Conservation (phyloP, 1,140 invertebrate species). For the Aphis craccivora region DNA sequence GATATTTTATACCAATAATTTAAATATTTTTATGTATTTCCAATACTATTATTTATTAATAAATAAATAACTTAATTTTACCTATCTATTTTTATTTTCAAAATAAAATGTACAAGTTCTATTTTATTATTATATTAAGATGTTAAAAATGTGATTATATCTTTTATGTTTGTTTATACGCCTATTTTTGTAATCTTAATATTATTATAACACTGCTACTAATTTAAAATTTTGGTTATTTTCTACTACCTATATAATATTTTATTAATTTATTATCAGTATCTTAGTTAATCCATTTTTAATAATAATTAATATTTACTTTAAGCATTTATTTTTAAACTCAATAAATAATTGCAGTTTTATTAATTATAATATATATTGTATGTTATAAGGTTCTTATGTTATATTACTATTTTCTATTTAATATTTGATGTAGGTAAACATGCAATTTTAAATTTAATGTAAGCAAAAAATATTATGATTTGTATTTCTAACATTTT, state of each 20-base stretch:
- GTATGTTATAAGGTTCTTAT: background rate
- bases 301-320: background rate
- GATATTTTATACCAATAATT: background rate
- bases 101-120: slow-evolving; percentile 26
- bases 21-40: background rate
- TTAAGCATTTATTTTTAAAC: background rate
- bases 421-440: background rate
- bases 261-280: background rate
- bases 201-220: slow-evolving; percentile 45
- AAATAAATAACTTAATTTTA: background rate
- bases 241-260: slow-evolving; percentile 20
- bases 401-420: background rate
- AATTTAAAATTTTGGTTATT: background rate
- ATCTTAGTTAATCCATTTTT: background rate
- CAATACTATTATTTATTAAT: background rate
- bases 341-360: too few relatives aligned
- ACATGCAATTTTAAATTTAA: background rate
- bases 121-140: background rate
- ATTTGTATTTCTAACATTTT: too few relatives aligned
- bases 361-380: background rate
- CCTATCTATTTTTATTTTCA: background rate
- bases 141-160: slow-evolving; percentile 24
- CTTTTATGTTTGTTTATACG: slow-evolving; percentile 55
- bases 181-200: slow-evolving; percentile 21
- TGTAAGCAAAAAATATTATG: too few relatives aligned